Evolutionary conservation across 2,888 invertebrate genomes (phyloP).

Genomic region (Andrena chrysosceles): DNA sequence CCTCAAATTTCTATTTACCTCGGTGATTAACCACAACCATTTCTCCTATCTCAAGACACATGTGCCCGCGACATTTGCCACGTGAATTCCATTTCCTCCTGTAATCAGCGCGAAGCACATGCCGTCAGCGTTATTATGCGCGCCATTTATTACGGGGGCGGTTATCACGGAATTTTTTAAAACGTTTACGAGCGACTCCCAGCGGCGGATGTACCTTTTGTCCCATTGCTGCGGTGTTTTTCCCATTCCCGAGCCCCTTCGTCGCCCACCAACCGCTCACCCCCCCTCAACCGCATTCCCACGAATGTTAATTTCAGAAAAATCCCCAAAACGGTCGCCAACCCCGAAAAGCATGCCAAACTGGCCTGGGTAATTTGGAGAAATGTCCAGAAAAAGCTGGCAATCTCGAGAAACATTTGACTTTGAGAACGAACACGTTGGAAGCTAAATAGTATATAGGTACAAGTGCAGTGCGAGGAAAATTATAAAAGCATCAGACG

Average conservation of each 20-base stretch:
- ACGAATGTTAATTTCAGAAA: not conserved
- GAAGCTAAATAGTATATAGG: too few species aligned
- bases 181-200: slow-evolving; percentile 33
- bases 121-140: slow-evolving; percentile 63
- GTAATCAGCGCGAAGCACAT: slow-evolving; percentile 41
- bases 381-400: not conserved
- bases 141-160: slow-evolving; percentile 46
- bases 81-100: slow-evolving; percentile 40
- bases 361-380: not conserved
- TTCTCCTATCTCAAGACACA: slow-evolving; percentile 61
- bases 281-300: not conserved
- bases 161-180: slow-evolving; percentile 59
- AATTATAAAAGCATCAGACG: too few species aligned
- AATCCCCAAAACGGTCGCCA: not conserved
- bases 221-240: not conserved
- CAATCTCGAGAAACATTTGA: too few species aligned
- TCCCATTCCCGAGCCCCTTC: not conserved
- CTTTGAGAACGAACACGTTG: too few species aligned
- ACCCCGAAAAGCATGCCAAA: not conserved
- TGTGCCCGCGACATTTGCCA: slow-evolving; percentile 40
- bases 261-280: not conserved
- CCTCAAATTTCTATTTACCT: not conserved
- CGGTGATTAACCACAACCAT: slow-evolving; percentile 61
- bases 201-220: slow-evolving; percentile 10
- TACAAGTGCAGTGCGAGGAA: too few species aligned